A percentile compares a stretch with the other conserved stretches of the same genome.
These are phyloP conservation scores for Melieria picta DNA, from an alignment of 2,888 invertebrate species.

Conservation along the genomic window DNA sequence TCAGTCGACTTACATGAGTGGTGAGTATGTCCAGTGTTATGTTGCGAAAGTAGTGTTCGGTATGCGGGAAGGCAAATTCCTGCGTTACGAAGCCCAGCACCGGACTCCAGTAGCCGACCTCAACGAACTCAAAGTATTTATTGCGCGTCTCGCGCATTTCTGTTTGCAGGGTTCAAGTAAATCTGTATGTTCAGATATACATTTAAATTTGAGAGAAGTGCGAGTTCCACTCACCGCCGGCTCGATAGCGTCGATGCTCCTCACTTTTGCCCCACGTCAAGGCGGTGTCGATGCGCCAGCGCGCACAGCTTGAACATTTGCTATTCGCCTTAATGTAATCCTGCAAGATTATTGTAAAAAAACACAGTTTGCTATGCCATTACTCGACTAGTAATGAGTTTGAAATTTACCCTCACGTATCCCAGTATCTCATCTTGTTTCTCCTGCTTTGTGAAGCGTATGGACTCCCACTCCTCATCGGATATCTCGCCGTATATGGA, in stretches of 20 bases:
- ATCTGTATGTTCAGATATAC: neutral
- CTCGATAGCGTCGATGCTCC: constrained; percentile 48
- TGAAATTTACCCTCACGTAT: constrained; percentile 72
- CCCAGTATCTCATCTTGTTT: constrained; percentile 73
- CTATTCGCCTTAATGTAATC: constrained; percentile 57
- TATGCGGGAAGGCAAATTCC: constrained; percentile 83
- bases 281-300: constrained; percentile 70
- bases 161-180: constrained; percentile 10
- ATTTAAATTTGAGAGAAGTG: neutral
- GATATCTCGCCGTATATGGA: constrained; percentile 80
- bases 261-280: constrained; percentile 70
- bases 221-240: constrained; percentile 16
- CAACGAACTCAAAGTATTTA: constrained; percentile 57
- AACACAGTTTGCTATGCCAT: neutral
- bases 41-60: constrained; percentile 81
- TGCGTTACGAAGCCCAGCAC: constrained; percentile 73
- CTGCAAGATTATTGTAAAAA: constrained; percentile 41
- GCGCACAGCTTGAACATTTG: constrained; percentile 69
- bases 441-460: constrained; percentile 76
- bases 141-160: constrained; percentile 47
- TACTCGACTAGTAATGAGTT: neutral
- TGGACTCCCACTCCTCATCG: constrained; percentile 87
- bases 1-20: constrained; percentile 74
- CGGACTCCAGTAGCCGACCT: constrained; percentile 81
- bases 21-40: constrained; percentile 78